A percentile compares a stretch with the other conserved stretches of the same genome.
These are phyloP conservation scores for Rhynchopsitta pachyrhyncha DNA, from an alignment of 2,113 vertebrate genomes.

Conservation along the genomic window DNA sequence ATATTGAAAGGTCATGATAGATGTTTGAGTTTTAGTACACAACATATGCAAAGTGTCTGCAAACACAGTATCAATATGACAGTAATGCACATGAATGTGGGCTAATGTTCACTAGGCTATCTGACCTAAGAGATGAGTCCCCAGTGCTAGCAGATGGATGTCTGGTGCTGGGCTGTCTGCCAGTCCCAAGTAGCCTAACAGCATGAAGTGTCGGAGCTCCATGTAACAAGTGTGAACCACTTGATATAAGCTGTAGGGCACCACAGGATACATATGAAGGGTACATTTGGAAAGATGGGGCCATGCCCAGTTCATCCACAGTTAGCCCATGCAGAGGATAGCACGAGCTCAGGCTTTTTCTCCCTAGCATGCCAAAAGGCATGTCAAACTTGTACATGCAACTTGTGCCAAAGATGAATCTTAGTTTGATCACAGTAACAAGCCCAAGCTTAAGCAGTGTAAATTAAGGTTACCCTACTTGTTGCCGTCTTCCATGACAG, in stretches of 20 bases:
- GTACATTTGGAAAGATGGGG: not conserved
- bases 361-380: not conserved
- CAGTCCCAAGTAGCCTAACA: accelerated
- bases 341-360: not conserved
- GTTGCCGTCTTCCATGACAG: not conserved
- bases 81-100: not conserved
- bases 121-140: not conserved
- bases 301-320: not conserved
- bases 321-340: not conserved
- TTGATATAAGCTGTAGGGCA: not conserved
- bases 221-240: not conserved
- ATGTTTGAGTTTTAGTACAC: not conserved
- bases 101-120: not conserved
- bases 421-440: not conserved
- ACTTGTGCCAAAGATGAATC: not conserved
- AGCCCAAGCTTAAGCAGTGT: not conserved
- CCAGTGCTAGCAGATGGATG: accelerated
- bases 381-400: not conserved
- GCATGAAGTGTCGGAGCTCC: not conserved
- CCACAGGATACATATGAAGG: accelerated
- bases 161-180: not conserved
- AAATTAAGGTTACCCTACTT: not conserved
- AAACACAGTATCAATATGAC: not conserved
- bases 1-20: not conserved
- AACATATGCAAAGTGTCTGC: not conserved